Conservation (phyloP, 64 coral and sea anemone species). For the Anthopleura sola region DNA sequence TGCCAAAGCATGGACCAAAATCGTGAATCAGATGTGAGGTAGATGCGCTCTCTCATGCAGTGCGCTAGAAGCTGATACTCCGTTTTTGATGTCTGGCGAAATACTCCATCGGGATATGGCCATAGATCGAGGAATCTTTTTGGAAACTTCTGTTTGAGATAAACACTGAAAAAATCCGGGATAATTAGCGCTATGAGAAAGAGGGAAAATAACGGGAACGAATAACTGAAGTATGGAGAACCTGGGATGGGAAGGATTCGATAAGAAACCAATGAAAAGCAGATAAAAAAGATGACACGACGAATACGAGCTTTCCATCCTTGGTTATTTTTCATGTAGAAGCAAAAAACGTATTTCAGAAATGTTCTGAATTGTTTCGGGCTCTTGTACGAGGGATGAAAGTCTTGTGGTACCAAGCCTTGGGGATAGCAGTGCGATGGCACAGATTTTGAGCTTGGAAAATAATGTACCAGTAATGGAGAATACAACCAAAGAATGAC, state of each 20-base stretch:
- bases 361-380: constrained; percentile 17
- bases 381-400: constrained; percentile 26
- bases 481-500: constrained; percentile 21
- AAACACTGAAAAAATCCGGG: constrained; percentile 34
- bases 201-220: neutral
- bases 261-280: neutral
- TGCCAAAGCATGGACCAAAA: constrained; percentile 19
- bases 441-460: constrained; percentile 11
- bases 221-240: neutral
- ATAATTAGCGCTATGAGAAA: constrained; percentile 9
- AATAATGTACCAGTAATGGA: constrained; percentile 26
- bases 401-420: neutral
- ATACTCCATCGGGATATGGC: constrained; percentile 37
- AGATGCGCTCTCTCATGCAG: constrained; percentile 32
- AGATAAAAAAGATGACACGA: constrained; percentile 13
- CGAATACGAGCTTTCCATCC: constrained; percentile 27
- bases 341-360: constrained; percentile 23
- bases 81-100: constrained; percentile 24
- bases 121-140: constrained; percentile 20
- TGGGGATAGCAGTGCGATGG: constrained; percentile 3
- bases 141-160: constrained; percentile 5
- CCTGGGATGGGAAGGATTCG: constrained; percentile 1
- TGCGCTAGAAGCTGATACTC: constrained; percentile 31
- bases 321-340: constrained; percentile 24
- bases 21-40: constrained; percentile 13